phyloP scores from a whole-genome alignment of 2,113 vertebrate genomes.

The Mustela nigripes region DNA sequence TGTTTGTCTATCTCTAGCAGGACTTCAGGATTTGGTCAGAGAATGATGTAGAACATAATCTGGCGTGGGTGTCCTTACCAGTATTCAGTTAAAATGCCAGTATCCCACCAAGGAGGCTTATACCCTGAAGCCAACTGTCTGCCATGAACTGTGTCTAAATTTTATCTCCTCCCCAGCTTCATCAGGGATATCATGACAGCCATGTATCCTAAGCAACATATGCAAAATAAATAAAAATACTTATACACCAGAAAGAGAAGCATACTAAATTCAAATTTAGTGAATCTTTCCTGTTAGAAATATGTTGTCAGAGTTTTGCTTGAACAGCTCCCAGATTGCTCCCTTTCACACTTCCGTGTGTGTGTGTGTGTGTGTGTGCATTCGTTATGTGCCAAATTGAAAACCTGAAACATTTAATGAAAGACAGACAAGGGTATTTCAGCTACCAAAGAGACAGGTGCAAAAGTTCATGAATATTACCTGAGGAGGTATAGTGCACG shows the following conservation, averaged over 20 bases:
- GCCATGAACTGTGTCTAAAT: not conserved
- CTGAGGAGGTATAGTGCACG: not conserved
- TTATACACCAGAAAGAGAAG: not conserved
- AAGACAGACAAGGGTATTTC: not conserved
- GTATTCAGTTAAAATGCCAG: not conserved
- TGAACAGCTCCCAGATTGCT: not conserved
- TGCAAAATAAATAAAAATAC: not conserved
- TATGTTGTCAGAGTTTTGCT: not conserved
- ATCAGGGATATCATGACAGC: not conserved
- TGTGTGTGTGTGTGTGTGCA: not conserved
- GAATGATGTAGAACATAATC: not conserved
- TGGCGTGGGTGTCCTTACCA: not conserved
- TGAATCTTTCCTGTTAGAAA: not conserved
- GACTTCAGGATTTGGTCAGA: not conserved
- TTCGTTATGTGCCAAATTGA: conserved; percentile 39
- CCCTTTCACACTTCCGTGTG: not conserved
- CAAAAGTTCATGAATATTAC: conserved; percentile 55
- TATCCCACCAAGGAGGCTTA: not conserved
- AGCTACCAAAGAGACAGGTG: conserved; percentile 62
- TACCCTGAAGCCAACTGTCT: not conserved
- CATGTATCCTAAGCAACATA: not conserved
- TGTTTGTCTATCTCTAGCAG: not conserved
- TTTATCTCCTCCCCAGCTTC: not conserved
- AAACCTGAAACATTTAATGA: conserved; percentile 31
- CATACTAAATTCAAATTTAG: not conserved